Evolutionary conservation across 30 jellyfish, hydroid and myxozoan species (phyloP).

Genomic region (Aurelia sp.): DNA sequence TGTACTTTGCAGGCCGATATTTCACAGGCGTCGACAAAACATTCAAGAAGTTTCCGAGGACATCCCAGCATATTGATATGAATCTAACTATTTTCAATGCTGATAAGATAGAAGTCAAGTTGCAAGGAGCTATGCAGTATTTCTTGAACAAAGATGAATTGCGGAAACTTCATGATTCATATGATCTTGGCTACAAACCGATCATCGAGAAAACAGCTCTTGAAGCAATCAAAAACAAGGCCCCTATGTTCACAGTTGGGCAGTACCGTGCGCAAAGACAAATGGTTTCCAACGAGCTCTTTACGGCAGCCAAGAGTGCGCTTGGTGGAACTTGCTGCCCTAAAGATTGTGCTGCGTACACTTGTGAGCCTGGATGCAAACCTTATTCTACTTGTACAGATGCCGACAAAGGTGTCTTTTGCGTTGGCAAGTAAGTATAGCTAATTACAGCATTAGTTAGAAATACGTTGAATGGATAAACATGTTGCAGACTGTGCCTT

Average conservation of each 20-base stretch:
- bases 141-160: slow-evolving; percentile 60
- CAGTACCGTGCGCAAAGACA: slow-evolving; percentile 61
- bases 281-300: slow-evolving; percentile 34
- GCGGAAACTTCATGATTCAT: slow-evolving; percentile 63
- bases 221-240: slow-evolving; percentile 62
- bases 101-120: slow-evolving; percentile 46
- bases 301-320: slow-evolving; percentile 19
- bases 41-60: slow-evolving; percentile 53
- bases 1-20: slow-evolving; percentile 56
- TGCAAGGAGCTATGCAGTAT: slow-evolving; percentile 60
- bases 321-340: slow-evolving; percentile 76
- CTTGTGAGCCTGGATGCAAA: slow-evolving; percentile 56
- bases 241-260: slow-evolving; percentile 52
- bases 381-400: slow-evolving; percentile 38
- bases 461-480: too few species aligned
- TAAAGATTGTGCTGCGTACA: slow-evolving; percentile 11
- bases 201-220: slow-evolving; percentile 47
- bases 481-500: too few species aligned
- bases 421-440: slow-evolving; percentile 33
- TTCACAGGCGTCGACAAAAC: slow-evolving; percentile 47
- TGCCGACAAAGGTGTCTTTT: slow-evolving; percentile 66
- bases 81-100: slow-evolving; percentile 31
- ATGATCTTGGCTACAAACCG: slow-evolving; percentile 69
- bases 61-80: slow-evolving; percentile 20
- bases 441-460: not conserved